Evolutionary conservation across 2,888 invertebrate genomes (phyloP), one percentile per base, ranked within the genome.

Genomic region (Trichogramma dendrolimi): DNA sequence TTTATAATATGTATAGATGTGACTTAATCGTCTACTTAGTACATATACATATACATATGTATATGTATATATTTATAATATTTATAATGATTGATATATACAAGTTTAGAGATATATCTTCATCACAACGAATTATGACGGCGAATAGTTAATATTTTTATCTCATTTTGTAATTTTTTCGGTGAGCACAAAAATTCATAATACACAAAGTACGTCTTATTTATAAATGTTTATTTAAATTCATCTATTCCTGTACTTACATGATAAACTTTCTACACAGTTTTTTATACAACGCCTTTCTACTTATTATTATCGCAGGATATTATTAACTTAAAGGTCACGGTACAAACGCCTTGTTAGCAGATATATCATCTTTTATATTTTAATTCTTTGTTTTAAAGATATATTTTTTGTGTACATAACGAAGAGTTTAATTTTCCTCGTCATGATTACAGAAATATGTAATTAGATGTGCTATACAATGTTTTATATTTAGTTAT

Each of bases 31-130:
- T 61, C 63, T 52, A 61, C 62, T 65, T 60, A 61, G 63, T 65
- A 63, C 61, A 63, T 62, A 52, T 64, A 64, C 61, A 64, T 64
- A 67, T 70, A 68, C 69, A 68, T 70, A 69, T 70, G 67, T 68
- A 67, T 68, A 71, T 72, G 70, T 71, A 67, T 69, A 74, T 71
- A 69, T 73, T 73, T 73, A 69, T 74, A 75, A 27, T 72, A 75
- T 70, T 73, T 67, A 71, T 75, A 72, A 71, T 71, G 70, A 72
- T 67, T 69, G 68, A 71, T 73, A 66, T 66, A 58, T 66, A 66
- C 65, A 66, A 48, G 58, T 55, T 58, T 60, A 60, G 60, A 62
- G 50, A 61, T 59, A 57, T 57, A 63, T 59, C 43, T 50, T 57
- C 53, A 57, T 38, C 58, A 49, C 50, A 43, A 10, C 11, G 44